Evolutionary conservation across 1,140 invertebrate genomes (phyloP).

Genomic region (Penaeus indicus): DNA sequence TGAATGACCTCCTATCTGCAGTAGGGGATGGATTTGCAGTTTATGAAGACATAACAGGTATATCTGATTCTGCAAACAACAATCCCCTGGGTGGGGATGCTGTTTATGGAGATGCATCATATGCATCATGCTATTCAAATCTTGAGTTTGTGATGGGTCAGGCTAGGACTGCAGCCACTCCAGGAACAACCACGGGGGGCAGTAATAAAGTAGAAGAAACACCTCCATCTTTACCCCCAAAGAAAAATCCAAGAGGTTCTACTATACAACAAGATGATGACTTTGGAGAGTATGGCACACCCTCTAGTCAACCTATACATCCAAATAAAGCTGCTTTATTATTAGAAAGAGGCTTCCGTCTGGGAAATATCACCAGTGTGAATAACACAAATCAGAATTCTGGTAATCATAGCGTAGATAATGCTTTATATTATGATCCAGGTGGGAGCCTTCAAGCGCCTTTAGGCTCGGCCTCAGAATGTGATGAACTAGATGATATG

Average conservation of each 20-base stretch:
- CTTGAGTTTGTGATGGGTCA: constrained; percentile 65
- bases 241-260: constrained; percentile 41
- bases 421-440: constrained; percentile 46
- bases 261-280: constrained; percentile 43
- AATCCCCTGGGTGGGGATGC: constrained; percentile 50
- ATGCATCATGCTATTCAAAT: constrained; percentile 66
- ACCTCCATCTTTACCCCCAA: constrained; percentile 53
- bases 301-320: constrained; percentile 63
- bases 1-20: constrained; percentile 63
- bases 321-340: constrained; percentile 60
- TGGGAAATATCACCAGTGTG: background rate
- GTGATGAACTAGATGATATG: constrained; percentile 55
- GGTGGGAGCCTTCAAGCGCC: constrained; percentile 24
- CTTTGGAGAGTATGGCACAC: constrained; percentile 60
- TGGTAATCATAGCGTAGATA: constrained; percentile 26
- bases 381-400: constrained; percentile 15
- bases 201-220: constrained; percentile 15
- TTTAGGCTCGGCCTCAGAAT: constrained; percentile 10
- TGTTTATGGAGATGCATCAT: constrained; percentile 64
- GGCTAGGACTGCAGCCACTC: constrained; percentile 20
- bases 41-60: constrained; percentile 60
- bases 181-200: background rate
- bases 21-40: constrained; percentile 65
- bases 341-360: constrained; percentile 60
- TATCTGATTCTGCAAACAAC: constrained; percentile 35